phyloP scores from a whole-genome alignment of 1,140 invertebrate genomes.

The Drosophila albomicans region DNA sequence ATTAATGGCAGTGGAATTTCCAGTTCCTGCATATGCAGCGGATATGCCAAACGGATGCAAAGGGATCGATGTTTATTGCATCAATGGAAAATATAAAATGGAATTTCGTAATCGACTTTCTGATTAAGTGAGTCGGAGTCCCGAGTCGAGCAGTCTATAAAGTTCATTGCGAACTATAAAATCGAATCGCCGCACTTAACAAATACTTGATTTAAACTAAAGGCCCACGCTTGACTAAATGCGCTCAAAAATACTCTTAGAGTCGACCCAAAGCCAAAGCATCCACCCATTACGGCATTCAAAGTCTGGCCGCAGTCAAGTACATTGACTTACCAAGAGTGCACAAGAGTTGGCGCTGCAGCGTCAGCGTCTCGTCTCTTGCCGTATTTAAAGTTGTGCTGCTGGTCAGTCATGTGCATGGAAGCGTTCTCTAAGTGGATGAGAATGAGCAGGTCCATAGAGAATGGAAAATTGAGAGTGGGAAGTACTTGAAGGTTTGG shows the following conservation, averaged over 20 bases:
- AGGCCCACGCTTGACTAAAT: constrained; percentile 68
- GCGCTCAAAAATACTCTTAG: constrained; percentile 53
- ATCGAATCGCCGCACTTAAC: constrained; percentile 68
- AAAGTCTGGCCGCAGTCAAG: constrained; percentile 38
- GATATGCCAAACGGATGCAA: constrained; percentile 57
- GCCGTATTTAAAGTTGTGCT: constrained; percentile 72
- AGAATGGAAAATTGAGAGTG: constrained; percentile 2
- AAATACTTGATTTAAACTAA: constrained; percentile 69
- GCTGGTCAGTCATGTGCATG: constrained; percentile 76
- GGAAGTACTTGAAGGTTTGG: not conserved
- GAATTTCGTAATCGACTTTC: constrained; percentile 56
- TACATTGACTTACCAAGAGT: constrained; percentile 62
- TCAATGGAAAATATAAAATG: constrained; percentile 39
- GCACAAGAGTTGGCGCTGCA: constrained; percentile 31
- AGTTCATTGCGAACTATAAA: constrained; percentile 40
- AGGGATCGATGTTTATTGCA: constrained; percentile 58
- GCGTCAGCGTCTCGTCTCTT: constrained; percentile 38
- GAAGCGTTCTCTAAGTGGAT: constrained; percentile 54
- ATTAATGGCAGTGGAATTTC: constrained; percentile 50
- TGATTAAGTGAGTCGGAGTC: constrained; percentile 31
- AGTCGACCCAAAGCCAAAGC: constrained; percentile 31
- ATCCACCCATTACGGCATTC: constrained; percentile 27
- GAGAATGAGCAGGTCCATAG: constrained; percentile 17
- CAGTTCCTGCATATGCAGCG: constrained; percentile 60
- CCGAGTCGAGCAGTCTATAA: constrained; percentile 17